Base-by-base conservation (phyloP, 2,888 invertebrate genomes). In the Tolmerus cingulatus region DNA sequence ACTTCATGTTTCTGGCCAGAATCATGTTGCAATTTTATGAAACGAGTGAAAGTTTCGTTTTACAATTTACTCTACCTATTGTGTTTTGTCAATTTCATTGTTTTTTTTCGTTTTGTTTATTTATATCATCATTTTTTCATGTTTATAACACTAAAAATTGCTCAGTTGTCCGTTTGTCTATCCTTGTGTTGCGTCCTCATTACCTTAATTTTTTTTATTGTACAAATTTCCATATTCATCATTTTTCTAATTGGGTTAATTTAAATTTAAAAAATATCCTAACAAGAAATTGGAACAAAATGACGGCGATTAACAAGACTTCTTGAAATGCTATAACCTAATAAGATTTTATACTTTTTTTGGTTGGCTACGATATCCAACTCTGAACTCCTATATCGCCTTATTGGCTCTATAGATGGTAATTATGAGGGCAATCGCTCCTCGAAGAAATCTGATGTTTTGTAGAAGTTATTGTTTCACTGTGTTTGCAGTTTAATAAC, bases 1-100 rank as follows among this genome's bases (percentile, higher is more conserved):
- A 96, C 92, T 91, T 92, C 91, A 90, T 90, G 91, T 91, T 91
- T 91, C 90, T 91, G 92, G 91, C 90, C 91, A 90, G 91, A 92
- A 90, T 89, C 90, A 89, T 91, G 90, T 91, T 90, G 90, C 90
- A 90, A 90, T 90, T 90, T 91, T 90, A 90, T 90, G 89, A 90
- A 90, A 91, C 90, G 91, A 91, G 90, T 91, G 91, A 91, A 90
- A 89, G 89, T 90, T 90, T 89, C 88, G 86, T 89, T 40, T 76
- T 76, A 37, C 7, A 76, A 76, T 76, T 34, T 40, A 76, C 76
- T 37, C 40, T 76, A 34, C 76, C 76, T 76, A 37, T 37, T 40
- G 34, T 40, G 37, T 76, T 76, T 76, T 76, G 37, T 76, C 37
- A 30, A 27, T 76, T 76, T 76, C 76, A 66, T 66, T 66, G 66